phyloP scores from a whole-genome alignment of 2,113 vertebrate genomes.

The Pangasianodon gigas region DNA sequence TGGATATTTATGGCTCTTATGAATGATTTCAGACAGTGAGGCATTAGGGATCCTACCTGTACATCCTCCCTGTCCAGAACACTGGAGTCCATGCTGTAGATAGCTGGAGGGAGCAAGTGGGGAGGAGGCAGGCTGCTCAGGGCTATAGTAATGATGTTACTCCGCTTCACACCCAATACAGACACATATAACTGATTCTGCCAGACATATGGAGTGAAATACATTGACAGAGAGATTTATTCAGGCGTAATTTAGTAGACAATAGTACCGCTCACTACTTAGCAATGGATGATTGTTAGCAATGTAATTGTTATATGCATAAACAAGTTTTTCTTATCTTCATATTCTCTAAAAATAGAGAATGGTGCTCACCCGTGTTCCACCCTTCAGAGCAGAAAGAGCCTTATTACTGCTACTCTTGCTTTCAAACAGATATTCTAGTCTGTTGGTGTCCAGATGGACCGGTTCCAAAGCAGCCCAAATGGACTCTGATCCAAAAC shows the following conservation, averaged over 20 bases:
- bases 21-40: neutral
- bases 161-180: slow-evolving; percentile 73
- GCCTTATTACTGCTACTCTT: slow-evolving; percentile 56
- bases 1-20: neutral
- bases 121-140: slow-evolving; percentile 73
- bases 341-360: neutral
- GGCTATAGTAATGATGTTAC: slow-evolving; percentile 78
- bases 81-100: slow-evolving; percentile 75
- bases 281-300: neutral
- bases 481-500: slow-evolving; percentile 73
- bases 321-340: neutral
- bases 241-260: neutral
- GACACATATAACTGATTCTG: slow-evolving; percentile 67
- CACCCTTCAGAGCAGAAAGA: slow-evolving; percentile 53
- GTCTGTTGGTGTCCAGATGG: slow-evolving; percentile 66
- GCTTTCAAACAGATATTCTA: slow-evolving; percentile 72
- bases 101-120: slow-evolving; percentile 72
- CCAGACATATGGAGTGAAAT: neutral
- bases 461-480: slow-evolving; percentile 73
- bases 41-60: slow-evolving; percentile 61
- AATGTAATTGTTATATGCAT: neutral
- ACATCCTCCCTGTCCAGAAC: slow-evolving; percentile 76
- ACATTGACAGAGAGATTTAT: neutral
- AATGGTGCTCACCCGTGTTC: slow-evolving; percentile 58
- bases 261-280: neutral